Evolutionary conservation across 2,113 vertebrate genomes (phyloP), one percentile per base, ranked within the genome.

Genomic region (Numenius arquata): DNA sequence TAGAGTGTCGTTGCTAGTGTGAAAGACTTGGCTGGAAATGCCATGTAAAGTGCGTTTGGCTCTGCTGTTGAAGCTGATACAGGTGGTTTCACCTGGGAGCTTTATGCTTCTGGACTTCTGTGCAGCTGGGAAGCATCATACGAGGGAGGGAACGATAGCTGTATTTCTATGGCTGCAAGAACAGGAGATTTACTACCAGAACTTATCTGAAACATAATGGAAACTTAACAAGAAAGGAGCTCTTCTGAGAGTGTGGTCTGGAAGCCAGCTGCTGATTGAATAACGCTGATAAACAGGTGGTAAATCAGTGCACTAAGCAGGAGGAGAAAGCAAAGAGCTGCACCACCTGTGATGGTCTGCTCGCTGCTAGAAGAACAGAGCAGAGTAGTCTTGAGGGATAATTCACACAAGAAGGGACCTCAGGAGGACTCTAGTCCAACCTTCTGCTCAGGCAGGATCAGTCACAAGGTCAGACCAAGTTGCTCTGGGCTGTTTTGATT

Each of bases 361-460:
- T 58, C 25, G 26, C n/a, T 59, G 6, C 9, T 20, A 32, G 30
- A 25, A 56, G 65, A 62, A 15, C 8, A 2, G 2, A 23, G 38
- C 27, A 66, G 53, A 40, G 14, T 4, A 14, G 25, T 17, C 15
- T 8, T 19, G 43, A 16, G 36, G 25, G 32, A 6, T 25, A 17
- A 45, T 34, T 77, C 38, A 5, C 1, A 0, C 23, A 25, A 14
- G 63, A n/a, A 63, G 22, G 26, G 29, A 17, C n/a, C 34, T 68
- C 0, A 0, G 55, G 82, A 87, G 23, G 58, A 5, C 26, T 78
- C 15, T 4, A 9, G 9, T 41, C 43, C 43, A 63, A 40, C 43
- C 62, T 80, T 38, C 25, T 55, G 8, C 40, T 45, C 12, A 4
- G 30, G 56, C 40, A 30, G 10, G 32, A 18, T 7, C 9, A 15